Conservation (phyloP, 2,797 vertebrate species). For the Myotis daubentonii region DNA sequence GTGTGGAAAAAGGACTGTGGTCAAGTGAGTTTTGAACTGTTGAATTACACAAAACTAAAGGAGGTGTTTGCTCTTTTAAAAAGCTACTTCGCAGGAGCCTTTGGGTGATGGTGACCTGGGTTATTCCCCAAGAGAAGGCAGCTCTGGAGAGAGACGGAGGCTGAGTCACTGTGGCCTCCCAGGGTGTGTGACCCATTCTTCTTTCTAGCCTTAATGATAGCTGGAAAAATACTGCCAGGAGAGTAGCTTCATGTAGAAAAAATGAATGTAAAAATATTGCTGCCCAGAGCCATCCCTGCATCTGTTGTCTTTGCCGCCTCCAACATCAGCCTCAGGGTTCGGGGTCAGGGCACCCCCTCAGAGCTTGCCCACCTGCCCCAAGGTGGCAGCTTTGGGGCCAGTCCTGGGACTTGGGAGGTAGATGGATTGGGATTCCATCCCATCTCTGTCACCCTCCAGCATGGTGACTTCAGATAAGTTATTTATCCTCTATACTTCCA, state of each 20-base stretch:
- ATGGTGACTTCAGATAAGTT: not conserved
- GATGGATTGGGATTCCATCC: not conserved
- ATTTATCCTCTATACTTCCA: not conserved
- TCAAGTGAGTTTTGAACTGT: not conserved
- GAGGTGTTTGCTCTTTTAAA: not conserved
- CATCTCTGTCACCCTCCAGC: not conserved
- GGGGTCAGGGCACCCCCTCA: not conserved
- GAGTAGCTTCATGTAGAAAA: constrained; percentile 5
- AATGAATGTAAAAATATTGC: not conserved
- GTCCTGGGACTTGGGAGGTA: not conserved
- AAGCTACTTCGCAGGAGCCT: not conserved
- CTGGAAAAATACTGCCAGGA: not conserved
- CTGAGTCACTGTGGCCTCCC: not conserved
- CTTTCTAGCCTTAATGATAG: not conserved
- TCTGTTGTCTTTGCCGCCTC: not conserved
- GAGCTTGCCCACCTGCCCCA: too few relatives aligned
- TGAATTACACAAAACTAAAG: not conserved
- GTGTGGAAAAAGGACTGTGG: not conserved
- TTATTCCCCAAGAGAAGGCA: not conserved
- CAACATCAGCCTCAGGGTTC: not conserved
- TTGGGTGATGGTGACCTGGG: not conserved
- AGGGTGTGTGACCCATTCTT: not conserved
- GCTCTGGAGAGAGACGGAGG: not conserved
- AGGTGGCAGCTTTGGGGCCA: not conserved
- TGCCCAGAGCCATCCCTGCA: not conserved